These are phyloP conservation scores for Trematomus loennbergii DNA, from an alignment of 2,113 vertebrate species.

Conservation along the genomic window DNA sequence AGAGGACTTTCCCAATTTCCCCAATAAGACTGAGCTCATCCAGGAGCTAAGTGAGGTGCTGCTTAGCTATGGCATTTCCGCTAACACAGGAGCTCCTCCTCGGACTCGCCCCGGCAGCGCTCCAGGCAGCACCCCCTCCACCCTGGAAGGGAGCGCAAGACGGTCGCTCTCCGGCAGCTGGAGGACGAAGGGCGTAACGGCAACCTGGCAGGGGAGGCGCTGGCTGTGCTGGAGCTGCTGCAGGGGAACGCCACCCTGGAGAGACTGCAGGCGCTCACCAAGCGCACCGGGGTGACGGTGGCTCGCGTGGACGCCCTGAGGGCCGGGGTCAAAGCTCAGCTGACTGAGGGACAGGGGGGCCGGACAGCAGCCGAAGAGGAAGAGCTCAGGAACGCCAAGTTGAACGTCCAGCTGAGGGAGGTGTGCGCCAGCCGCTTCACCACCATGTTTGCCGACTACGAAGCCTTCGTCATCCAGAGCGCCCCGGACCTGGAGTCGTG, in stretches of 20 bases:
- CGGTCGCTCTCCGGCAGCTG: constrained; percentile 85
- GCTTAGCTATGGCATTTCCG: constrained; percentile 85
- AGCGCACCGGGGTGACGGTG: constrained; percentile 87
- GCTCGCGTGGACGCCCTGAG: constrained; percentile 84
- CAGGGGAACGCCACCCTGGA: constrained; percentile 90
- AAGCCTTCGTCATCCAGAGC: constrained; percentile 93
- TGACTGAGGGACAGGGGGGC: constrained; percentile 49
- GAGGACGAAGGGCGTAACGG: constrained; percentile 90
- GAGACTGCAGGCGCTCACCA: constrained; percentile 89
- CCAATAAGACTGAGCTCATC: constrained; percentile 91
- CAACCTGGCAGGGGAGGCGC: constrained; percentile 84
- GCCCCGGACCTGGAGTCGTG: constrained; percentile 91
- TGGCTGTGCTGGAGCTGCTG: constrained; percentile 88
- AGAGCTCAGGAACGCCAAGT: constrained; percentile 87
- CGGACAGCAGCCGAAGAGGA: constrained; percentile 82
- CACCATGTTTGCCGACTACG: constrained; percentile 92
- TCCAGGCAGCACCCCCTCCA: constrained; percentile 67
- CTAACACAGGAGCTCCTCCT: constrained; percentile 80
- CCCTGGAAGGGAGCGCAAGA: constrained; percentile 83
- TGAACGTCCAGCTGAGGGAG: constrained; percentile 92
- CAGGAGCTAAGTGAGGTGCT: constrained; percentile 92
- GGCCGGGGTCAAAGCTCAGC: constrained; percentile 69
- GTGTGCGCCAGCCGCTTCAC: constrained; percentile 92
- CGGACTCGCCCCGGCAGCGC: constrained; percentile 80
- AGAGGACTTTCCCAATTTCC: constrained; percentile 94